Base-by-base conservation (phyloP, 2,113 vertebrate species). In the Lepus europaeus region DNA sequence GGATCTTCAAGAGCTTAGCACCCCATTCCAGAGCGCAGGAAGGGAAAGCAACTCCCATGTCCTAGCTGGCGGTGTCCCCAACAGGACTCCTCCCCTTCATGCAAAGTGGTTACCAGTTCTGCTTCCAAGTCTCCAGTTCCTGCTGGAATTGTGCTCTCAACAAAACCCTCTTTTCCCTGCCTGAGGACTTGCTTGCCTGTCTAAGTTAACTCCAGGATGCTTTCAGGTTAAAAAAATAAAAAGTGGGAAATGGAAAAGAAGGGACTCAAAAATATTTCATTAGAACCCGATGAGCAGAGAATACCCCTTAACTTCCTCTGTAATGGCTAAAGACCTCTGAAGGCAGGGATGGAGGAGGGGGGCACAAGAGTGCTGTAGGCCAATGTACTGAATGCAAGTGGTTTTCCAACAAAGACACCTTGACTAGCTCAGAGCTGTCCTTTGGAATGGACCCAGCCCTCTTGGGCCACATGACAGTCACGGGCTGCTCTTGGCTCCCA, bases 311-410 rank as follows among this genome's bases (percentile, higher is more conserved):
- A 86, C 56, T 87, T 76, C 33, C n/a, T 77, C 33, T 14, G 2
- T 61, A 66, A 86, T 1, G 8, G 33, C 49, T 49, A 36, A 72
- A 81, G 25, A 72, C 33, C n/a, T 74, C 66, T 64, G 22, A 80
- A 12, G 39, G 45, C 8, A 36, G 0, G 23, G 4, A 23, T 20
- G 2, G 7, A 49, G 19, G 76, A 6, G 13, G 13, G 13, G 22
- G 33, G 51, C 53, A 63, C 13, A 63, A 51, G 0, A 17, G 19
- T 2, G 1, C 2, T 33, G 3, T 1, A 64, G 25, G 59, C 59
- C 33, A 82, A 72, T 31, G 39, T 25, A n/a, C 49, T 2, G n/a
- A 8, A 59, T 12, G 11, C 12, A 4, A 14, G 19, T 36, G 25
- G 9, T 84, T 68, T 59, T 74, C 23, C 61, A 22, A 33, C 70